Evolutionary conservation across 2,797 vertebrate species (phyloP).

Genomic region (Sparidentex hasta): DNA sequence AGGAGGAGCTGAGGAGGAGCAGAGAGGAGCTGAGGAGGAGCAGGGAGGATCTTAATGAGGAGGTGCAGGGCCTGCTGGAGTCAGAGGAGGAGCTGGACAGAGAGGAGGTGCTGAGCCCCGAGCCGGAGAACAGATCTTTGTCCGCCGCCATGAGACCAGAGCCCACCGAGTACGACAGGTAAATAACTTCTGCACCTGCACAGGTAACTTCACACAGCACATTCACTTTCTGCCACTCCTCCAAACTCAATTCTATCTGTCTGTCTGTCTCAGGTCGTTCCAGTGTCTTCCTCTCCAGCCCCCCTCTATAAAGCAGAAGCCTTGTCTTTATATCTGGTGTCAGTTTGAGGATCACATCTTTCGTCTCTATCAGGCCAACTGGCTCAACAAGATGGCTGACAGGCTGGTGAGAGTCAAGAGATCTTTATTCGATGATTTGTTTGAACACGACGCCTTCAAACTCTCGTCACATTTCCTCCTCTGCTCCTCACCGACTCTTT

Average conservation of each 20-base stretch:
- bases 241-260: not conserved
- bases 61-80: conserved; percentile 78
- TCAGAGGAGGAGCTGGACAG: conserved; percentile 79
- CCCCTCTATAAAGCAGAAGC: conserved; percentile 81
- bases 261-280: conserved; percentile 85
- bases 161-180: conserved; percentile 90
- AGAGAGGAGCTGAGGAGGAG: conserved; percentile 80
- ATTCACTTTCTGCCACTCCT: not conserved
- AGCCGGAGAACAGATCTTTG: conserved; percentile 84
- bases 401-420: conserved; percentile 77
- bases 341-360: conserved; percentile 94
- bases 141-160: conserved; percentile 84
- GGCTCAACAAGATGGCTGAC: conserved; percentile 90
- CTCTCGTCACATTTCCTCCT: not conserved
- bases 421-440: not conserved
- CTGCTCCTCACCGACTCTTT: conserved; percentile 4
- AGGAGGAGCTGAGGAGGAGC: conserved; percentile 68
- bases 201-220: not conserved
- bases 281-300: conserved; percentile 88
- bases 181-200: conserved; percentile 12
- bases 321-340: conserved; percentile 91
- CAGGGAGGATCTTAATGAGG: conserved; percentile 76
- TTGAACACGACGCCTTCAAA: not conserved
- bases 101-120: conserved; percentile 71
- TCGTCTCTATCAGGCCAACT: conserved; percentile 91